Percentiles rank a stretch among this genome's conserved stretches.
Conservation (phyloP, 2,113 vertebrate genomes). For the Centropus unirufus region DNA sequence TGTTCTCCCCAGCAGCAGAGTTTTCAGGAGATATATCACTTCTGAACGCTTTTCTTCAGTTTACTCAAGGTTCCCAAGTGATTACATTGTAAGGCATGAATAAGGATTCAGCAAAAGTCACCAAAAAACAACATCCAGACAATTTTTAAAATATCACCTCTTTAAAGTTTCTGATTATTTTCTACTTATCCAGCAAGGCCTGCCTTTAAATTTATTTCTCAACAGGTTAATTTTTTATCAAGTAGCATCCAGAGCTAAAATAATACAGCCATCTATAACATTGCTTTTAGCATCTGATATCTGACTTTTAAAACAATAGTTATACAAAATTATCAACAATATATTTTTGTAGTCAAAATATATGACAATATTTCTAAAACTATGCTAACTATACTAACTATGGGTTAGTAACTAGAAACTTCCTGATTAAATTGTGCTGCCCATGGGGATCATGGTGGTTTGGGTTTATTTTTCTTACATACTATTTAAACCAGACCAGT, state of each 20-base stretch:
- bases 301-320: neutral
- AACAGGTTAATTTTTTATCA: neutral
- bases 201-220: neutral
- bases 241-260: neutral
- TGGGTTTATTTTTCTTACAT: neutral
- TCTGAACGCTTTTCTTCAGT: constrained; percentile 30
- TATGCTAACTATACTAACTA: too few relatives aligned
- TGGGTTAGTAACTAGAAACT: neutral
- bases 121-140: neutral
- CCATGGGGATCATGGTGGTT: too few relatives aligned
- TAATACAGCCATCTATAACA: neutral
- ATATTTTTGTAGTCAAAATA: neutral
- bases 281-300: neutral
- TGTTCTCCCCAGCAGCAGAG: constrained; percentile 48
- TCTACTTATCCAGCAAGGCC: neutral
- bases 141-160: neutral
- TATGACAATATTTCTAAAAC: neutral
- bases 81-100: constrained; percentile 19
- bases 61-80: constrained; percentile 27
- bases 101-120: neutral
- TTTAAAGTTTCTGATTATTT: neutral
- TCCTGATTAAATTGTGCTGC: neutral
- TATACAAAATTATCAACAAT: neutral
- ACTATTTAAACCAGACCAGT: neutral
- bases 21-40: constrained; percentile 50